Evolutionary conservation across 2,888 invertebrate species (phyloP), one percentile per base, ranked within the genome.

Genomic region (Eupithecia subfuscata): DNA sequence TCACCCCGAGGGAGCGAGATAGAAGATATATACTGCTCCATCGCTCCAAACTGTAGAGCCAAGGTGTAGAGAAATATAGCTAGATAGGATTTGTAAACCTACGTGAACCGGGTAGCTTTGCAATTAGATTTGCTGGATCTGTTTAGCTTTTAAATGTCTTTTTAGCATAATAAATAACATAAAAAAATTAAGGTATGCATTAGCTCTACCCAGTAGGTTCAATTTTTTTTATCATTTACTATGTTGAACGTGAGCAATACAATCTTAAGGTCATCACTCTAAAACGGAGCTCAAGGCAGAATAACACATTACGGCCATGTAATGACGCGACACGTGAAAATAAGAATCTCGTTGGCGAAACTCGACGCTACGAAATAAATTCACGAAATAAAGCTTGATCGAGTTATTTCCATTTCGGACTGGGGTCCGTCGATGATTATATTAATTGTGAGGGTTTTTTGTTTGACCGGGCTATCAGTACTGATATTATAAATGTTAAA

Each of bases 1-100:
- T 70, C 43, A 56, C 9, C n/a, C 25, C 37, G 43, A 18, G 45
- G 60, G 72, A 73, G 45, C 45, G 73, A 37, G 70, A 70, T 30
- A 70, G 25, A 30, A 40, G 40, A 69, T 69, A 56, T 63, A 43
- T 11, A 48, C 43, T 48, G 25, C 22, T 67, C 22, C 8, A 5
- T n/a, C 40, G 18, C n/a, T n/a, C n/a, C n/a, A n/a, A n/a, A n/a
- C n/a, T n/a, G n/a, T n/a, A n/a, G n/a, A n/a, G n/a, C n/a, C n/a
- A n/a, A 25, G 12, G 12, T 60, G 60, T 25, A 25, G 60, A 60
- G 22, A 60, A 60, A 60, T 60, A 60, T 14, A 60, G 12, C 25
- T 14, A 60, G 14, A 25, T 22, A 14, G 22, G 22, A 22, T 56
- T 12, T 56, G 9, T 56, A n/a, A 22, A 56, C 56, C 56, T 56